A percentile compares a stretch with the other conserved stretches of the same genome.
Conservation (phyloP, 2,797 vertebrate species). For the Amblyraja radiata region DNA sequence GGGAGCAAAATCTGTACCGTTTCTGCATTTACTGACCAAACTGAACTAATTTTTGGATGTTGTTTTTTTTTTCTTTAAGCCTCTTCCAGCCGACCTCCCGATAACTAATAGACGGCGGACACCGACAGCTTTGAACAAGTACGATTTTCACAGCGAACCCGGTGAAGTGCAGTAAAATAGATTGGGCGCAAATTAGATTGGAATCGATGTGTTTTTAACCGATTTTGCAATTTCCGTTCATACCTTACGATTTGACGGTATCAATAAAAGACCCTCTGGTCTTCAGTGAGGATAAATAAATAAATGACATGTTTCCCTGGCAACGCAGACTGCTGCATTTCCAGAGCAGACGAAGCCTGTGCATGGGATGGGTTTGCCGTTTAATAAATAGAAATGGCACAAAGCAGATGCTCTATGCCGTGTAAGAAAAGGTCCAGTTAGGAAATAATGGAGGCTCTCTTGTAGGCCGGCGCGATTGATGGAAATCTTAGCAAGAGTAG, state of each 20-base stretch:
- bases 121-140: slow-evolving; percentile 45
- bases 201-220: not conserved
- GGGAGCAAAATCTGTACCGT: not conserved
- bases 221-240: not conserved
- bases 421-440: not conserved
- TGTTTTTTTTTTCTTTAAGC: slow-evolving; percentile 43
- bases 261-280: not conserved
- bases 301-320: slow-evolving; percentile 9
- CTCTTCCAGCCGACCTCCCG: slow-evolving; percentile 47
- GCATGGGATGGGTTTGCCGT: not conserved
- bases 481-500: not conserved
- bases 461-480: not conserved
- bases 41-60: slow-evolving; percentile 39
- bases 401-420: not conserved
- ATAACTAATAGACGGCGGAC: slow-evolving; percentile 44
- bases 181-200: not conserved
- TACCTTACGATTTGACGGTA: not conserved
- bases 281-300: not conserved
- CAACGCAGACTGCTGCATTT: slow-evolving; percentile 25
- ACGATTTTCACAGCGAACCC: slow-evolving; percentile 18
- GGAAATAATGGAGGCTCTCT: not conserved
- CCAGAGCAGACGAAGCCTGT: not conserved
- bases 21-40: slow-evolving; percentile 37
- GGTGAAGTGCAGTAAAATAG: not conserved
- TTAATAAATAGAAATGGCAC: not conserved